These are phyloP conservation scores for Lepidocyrtoides sp. DNA, from an alignment of 2,888 invertebrate genomes.

Conservation along the genomic window DNA sequence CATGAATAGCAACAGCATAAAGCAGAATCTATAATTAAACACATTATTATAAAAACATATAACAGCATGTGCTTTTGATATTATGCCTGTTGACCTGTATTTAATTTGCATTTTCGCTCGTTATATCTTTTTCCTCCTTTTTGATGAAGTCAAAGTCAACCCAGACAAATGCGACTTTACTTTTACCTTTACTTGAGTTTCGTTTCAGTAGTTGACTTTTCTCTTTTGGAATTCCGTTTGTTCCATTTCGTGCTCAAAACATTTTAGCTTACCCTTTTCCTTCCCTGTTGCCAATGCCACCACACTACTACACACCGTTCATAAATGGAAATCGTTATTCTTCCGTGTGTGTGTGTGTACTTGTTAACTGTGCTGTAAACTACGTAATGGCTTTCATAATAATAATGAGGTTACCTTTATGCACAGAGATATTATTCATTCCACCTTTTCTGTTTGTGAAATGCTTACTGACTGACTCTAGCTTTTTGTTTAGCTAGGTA, in stretches of 20 bases:
- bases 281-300: no score
- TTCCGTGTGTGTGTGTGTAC: no score
- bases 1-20: background rate
- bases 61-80: no score
- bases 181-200: background rate
- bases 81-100: background rate
- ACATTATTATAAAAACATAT: background rate
- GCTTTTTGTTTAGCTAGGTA: no score
- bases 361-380: background rate
- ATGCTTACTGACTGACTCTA: background rate
- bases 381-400: background rate
- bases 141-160: no score
- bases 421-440: background rate
- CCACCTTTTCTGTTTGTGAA: no score
- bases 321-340: no score
- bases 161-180: no score
- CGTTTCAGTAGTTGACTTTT: background rate
- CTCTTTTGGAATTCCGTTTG: background rate
- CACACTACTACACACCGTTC: no score
- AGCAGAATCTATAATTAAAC: background rate
- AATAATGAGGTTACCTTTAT: slow-evolving; percentile 54
- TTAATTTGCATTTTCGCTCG: background rate
- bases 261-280: background rate
- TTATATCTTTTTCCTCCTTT: background rate
- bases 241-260: background rate